Conservation (phyloP, 2,797 vertebrate species). For the Pangasius mekongensis region DNA sequence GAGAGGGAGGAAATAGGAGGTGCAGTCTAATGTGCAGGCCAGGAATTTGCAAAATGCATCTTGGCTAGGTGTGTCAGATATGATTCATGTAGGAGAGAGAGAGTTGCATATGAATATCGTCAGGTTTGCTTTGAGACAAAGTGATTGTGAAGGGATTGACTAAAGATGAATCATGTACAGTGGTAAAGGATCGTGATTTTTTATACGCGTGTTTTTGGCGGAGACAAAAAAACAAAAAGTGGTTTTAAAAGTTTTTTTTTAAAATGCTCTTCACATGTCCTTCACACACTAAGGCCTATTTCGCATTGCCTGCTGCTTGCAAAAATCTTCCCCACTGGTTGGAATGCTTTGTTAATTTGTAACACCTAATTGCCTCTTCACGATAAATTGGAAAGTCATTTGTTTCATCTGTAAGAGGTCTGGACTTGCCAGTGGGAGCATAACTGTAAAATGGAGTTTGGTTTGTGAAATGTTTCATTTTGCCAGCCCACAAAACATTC, state of each 20-base stretch:
- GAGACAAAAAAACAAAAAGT: neutral
- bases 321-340: slow-evolving; percentile 46
- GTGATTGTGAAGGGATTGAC: slow-evolving; percentile 13
- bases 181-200: neutral
- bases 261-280: neutral
- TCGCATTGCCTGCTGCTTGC: neutral
- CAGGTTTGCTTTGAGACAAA: neutral
- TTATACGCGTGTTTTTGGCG: neutral
- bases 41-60: slow-evolving; percentile 33
- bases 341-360: slow-evolving; percentile 58
- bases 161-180: slow-evolving; percentile 23
- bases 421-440: slow-evolving; percentile 45
- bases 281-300: slow-evolving; percentile 17
- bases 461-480: slow-evolving; percentile 48
- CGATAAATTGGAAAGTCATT: slow-evolving; percentile 36
- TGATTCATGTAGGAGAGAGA: slow-evolving; percentile 50
- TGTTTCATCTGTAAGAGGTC: slow-evolving; percentile 38
- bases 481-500: slow-evolving; percentile 47
- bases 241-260: slow-evolving; percentile 1
- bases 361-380: slow-evolving; percentile 56
- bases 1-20: slow-evolving; percentile 57
- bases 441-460: slow-evolving; percentile 19
- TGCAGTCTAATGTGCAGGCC: slow-evolving; percentile 31
- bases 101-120: slow-evolving; percentile 29
- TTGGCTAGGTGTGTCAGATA: slow-evolving; percentile 39